Percentiles rank a stretch among this genome's conserved stretches.
Conservation (phyloP, 1,140 invertebrate species). For the Parasteatoda tepidariorum region DNA sequence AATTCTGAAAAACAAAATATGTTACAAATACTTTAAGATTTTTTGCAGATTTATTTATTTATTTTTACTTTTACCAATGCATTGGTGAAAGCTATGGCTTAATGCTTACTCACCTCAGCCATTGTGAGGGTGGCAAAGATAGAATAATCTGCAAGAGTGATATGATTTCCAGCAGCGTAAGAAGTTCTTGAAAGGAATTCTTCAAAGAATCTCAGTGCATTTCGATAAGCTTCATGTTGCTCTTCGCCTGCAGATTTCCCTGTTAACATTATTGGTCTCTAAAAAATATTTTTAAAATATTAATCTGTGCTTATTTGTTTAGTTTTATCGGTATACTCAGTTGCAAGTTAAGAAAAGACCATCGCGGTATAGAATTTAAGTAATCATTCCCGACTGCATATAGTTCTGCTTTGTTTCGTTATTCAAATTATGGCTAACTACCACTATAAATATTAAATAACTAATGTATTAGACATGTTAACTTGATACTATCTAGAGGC, state of each 20-base stretch:
- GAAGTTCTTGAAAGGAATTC: constrained; percentile 65
- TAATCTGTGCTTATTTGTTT: too few species aligned
- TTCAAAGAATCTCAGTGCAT: constrained; percentile 68
- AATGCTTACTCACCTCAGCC: constrained; percentile 61
- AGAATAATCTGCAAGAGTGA: constrained; percentile 77
- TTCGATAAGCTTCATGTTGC: constrained; percentile 65
- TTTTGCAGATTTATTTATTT: background rate
- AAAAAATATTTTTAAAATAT: too few species aligned
- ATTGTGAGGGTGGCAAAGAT: constrained; percentile 64
- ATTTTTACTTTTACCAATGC: background rate
- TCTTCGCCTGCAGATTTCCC: constrained; percentile 55
- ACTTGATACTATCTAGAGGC: too few species aligned
- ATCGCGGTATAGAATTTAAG: too few species aligned
- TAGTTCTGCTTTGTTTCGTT: too few species aligned
- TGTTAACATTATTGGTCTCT: too few species aligned
- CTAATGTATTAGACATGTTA: too few species aligned
- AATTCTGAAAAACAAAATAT: background rate
- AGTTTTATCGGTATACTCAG: too few species aligned
- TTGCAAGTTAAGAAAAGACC: too few species aligned
- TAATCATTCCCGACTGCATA: too few species aligned
- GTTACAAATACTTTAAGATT: background rate
- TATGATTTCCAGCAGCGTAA: constrained; percentile 67
- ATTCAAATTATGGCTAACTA: too few species aligned
- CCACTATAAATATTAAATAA: too few species aligned
- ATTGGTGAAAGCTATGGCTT: background rate